phyloP scores from a whole-genome alignment of 2,888 invertebrate genomes.

The Deroplatys truncata region DNA sequence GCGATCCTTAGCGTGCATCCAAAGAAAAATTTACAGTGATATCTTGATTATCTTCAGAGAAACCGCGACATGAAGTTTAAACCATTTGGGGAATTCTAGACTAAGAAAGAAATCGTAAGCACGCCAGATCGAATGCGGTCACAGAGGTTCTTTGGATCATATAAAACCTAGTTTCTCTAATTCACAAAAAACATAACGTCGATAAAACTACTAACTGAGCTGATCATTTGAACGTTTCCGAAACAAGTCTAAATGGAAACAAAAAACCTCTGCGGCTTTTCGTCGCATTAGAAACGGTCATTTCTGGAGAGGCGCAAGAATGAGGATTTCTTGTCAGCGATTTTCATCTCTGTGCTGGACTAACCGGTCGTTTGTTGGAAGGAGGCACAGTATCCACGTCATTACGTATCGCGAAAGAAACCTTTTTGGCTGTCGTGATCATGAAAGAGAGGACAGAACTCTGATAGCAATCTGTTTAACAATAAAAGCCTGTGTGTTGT shows the following conservation, averaged over 20 bases:
- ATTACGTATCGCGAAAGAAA: not conserved
- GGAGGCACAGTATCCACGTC: not conserved
- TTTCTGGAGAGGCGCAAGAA: not conserved
- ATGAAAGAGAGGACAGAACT: not conserved
- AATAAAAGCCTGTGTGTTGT: not conserved
- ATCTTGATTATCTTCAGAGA: too few species aligned
- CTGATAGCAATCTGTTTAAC: not conserved
- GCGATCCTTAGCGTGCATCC: too few species aligned
- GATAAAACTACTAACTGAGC: too few species aligned
- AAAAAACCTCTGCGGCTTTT: not conserved
- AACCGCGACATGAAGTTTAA: too few species aligned
- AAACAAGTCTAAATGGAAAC: not conserved
- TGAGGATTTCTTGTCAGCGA: not conserved
- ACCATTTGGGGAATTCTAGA: too few species aligned
- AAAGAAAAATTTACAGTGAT: too few species aligned
- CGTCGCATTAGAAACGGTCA: not conserved
- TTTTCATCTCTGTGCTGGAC: not conserved
- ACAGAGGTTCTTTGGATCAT: too few species aligned
- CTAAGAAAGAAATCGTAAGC: too few species aligned
- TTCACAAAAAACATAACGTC: too few species aligned
- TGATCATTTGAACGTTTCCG: not conserved
- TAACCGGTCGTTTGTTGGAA: not conserved
- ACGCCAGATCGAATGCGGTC: too few species aligned
- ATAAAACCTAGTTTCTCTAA: too few species aligned
- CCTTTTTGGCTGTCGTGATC: not conserved